Base-by-base conservation (phyloP, 1,140 invertebrate species). In the Pseudomyrmex concolor region DNA sequence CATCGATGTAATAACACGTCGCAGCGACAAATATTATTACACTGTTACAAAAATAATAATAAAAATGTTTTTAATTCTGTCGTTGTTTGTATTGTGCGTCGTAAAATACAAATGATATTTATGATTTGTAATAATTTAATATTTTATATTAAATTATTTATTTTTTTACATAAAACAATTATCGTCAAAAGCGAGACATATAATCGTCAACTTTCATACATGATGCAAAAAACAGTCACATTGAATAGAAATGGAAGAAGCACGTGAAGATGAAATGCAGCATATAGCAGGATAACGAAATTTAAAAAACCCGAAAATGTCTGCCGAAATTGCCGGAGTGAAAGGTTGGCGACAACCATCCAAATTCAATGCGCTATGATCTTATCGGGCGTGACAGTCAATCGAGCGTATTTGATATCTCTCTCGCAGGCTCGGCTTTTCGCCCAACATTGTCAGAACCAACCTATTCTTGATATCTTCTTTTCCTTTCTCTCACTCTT, bases 371-470 rank as follows among this genome's bases (percentile, higher is more conserved):
- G 86, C 17, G 15, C 68, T 70, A 70, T 84, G 70, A 63, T 70
- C 76, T 88, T 88, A 87, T 88, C 83, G 86, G 83, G 74, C 80
- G 70, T 68, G 83, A 81, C 50, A 84, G 54, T 59, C 86, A 83
- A 88, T 88, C 86, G 86, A 84, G 64, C 82, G 83, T 68, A 82
- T 87, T 88, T 87, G 66, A 87, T 87, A 85, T 88, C 76, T 85
- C 67, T 88, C 77, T 87, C 64, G 50, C 54, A 81, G 73, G n/a
- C 62, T 84, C 67, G 55, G 71, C 74, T 87, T 78, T 72, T 63
- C 45, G 64, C 13, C 12, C 45, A 48, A 68, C 86, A 80, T 87
- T 87, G 82, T 82, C 76, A 60, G 70, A 64, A 63, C 19, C 48
- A 74, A 55, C 57, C 80, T 25, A 51, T 74, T 82, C 80, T 87